Evolutionary conservation across 2,113 vertebrate genomes (phyloP).

Genomic region (Gallinago jamesoni): DNA sequence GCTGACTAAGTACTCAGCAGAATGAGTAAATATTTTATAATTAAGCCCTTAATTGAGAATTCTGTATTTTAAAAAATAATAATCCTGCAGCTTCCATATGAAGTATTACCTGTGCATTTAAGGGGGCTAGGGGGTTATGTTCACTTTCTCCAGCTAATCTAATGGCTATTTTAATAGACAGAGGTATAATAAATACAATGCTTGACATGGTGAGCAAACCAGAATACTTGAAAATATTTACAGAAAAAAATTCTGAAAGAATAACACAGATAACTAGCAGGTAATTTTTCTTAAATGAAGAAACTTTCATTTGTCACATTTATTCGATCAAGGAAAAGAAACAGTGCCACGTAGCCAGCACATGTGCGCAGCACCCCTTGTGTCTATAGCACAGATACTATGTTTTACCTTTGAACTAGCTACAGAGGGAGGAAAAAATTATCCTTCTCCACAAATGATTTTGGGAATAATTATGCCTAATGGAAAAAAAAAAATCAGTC

Average conservation of each 20-base stretch:
- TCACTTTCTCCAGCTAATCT: not conserved
- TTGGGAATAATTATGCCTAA: not conserved
- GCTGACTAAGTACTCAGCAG: not conserved
- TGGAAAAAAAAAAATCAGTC: not conserved
- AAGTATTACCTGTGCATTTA: not conserved
- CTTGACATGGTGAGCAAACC: not conserved
- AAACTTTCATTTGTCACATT: not conserved
- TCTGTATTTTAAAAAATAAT: not conserved
- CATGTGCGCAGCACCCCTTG: not conserved
- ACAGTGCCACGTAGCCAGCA: fast-evolving
- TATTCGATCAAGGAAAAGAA: not conserved
- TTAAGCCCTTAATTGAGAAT: not conserved
- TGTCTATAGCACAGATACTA: not conserved
- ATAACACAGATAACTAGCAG: not conserved
- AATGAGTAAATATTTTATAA: not conserved
- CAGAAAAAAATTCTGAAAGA: not conserved
- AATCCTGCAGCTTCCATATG: not conserved
- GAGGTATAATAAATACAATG: not conserved
- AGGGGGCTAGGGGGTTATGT: not conserved
- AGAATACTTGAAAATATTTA: not conserved
- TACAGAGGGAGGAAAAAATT: not conserved
- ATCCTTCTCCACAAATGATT: not conserved
- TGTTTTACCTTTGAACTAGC: not conserved
- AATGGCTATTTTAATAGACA: not conserved
- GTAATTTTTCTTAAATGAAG: not conserved